These are phyloP conservation scores for Aldrovandia affinis DNA, from an alignment of 2,797 vertebrate species.

Conservation along the genomic window DNA sequence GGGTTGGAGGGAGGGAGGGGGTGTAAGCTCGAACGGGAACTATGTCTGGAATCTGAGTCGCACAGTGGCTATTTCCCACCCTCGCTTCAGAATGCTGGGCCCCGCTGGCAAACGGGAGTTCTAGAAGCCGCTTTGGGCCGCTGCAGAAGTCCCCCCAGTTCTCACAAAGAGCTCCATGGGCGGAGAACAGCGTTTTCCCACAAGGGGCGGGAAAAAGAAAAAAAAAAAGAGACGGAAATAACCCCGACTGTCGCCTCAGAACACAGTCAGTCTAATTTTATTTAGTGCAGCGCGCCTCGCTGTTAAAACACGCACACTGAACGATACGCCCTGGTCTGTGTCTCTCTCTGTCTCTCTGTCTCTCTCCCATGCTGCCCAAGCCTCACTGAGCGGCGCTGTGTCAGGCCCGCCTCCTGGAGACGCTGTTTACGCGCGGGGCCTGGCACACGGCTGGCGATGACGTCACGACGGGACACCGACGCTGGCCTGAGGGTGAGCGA, in stretches of 20 bases:
- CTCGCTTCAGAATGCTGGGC: constrained; percentile 5
- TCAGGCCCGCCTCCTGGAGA: background rate
- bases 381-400: background rate
- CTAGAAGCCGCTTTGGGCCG: constrained; percentile 3
- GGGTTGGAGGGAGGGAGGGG: background rate
- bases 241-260: background rate
- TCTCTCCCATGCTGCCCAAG: background rate
- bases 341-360: too few relatives aligned
- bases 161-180: constrained; percentile 14
- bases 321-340: background rate
- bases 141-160: background rate
- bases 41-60: background rate
- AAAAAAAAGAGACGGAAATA: background rate
- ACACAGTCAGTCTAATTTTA: constrained; percentile 16
- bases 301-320: background rate
- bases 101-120: background rate
- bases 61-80: constrained; percentile 2
- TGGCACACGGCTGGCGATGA: background rate
- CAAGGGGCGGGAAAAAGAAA: too few relatives aligned
- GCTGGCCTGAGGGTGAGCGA: background rate
- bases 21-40: background rate
- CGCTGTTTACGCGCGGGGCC: background rate
- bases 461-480: background rate
- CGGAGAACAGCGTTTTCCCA: constrained; percentile 6
- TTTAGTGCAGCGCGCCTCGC: background rate